Percentiles rank a stretch among this genome's conserved stretches.
These are phyloP conservation scores for Neopelma chrysocephalum DNA, from an alignment of 2,797 vertebrate genomes.

Conservation along the genomic window DNA sequence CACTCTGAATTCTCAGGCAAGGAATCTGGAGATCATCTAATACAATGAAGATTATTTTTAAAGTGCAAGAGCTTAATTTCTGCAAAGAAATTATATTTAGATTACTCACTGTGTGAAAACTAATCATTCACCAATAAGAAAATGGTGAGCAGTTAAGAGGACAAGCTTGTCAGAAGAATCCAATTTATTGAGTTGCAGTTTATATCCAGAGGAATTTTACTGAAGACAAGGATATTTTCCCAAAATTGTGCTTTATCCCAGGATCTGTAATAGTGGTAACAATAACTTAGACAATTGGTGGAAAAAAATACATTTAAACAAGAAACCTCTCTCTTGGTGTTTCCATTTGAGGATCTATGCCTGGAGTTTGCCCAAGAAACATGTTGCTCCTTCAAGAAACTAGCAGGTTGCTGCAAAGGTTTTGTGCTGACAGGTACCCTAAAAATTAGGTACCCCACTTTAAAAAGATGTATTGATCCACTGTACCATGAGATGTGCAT, in stretches of 20 bases:
- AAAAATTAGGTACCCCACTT: neutral
- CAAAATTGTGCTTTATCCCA: neutral
- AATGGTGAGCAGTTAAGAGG: neutral
- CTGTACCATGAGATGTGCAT: accelerated
- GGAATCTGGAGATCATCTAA: neutral
- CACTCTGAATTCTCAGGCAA: neutral
- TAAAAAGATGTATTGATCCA: neutral
- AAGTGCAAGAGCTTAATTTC: neutral
- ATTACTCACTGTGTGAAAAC: neutral
- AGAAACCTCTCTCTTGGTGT: neutral
- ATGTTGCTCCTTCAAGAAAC: neutral
- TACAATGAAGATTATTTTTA: neutral
- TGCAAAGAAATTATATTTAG: neutral
- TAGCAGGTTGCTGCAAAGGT: neutral
- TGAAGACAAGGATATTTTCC: neutral
- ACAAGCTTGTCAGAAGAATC: neutral
- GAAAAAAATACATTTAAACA: neutral
- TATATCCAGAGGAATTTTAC: neutral
- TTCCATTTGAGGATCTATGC: neutral
- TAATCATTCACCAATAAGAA: neutral
- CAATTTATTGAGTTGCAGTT: neutral
- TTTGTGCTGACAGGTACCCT: neutral
- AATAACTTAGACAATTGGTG: neutral
- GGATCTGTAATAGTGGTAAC: neutral
- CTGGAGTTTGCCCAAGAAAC: neutral